phyloP scores from a whole-genome alignment of 2,797 vertebrate genomes.

The Diglossa cyanea region DNA sequence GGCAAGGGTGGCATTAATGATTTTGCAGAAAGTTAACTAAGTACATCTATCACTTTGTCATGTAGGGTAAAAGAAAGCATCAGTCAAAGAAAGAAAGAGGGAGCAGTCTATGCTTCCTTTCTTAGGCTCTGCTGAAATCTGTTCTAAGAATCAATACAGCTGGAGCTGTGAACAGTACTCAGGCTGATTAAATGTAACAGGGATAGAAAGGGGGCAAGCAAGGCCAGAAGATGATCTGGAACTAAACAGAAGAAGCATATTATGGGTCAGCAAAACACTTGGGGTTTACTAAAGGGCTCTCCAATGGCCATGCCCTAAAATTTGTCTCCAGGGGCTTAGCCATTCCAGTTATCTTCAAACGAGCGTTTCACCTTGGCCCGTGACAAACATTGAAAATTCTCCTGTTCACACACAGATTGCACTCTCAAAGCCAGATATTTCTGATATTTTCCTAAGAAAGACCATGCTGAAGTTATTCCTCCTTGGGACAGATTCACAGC shows the following conservation, averaged over 20 bases:
- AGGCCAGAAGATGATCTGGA: neutral
- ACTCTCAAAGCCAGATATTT: neutral
- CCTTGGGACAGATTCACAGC: neutral
- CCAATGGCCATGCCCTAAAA: neutral
- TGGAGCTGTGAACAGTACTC: slow-evolving; percentile 6
- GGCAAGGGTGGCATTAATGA: slow-evolving; percentile 70
- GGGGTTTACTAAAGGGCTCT: neutral
- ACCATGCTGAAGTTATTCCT: neutral
- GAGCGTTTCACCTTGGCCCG: neutral
- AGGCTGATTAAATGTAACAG: slow-evolving; percentile 48
- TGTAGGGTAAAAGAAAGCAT: slow-evolving; percentile 70
- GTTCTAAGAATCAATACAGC: slow-evolving; percentile 65
- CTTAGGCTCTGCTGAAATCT: slow-evolving; percentile 56
- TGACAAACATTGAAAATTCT: neutral
- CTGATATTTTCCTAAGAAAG: neutral
- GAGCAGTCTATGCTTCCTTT: slow-evolving; percentile 37
- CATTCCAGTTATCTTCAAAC: neutral
- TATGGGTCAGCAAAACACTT: neutral
- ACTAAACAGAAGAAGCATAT: neutral
- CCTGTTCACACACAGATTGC: neutral
- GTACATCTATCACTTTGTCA: slow-evolving; percentile 78
- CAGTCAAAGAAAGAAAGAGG: slow-evolving; percentile 67
- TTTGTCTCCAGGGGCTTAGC: neutral
- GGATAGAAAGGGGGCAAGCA: neutral
- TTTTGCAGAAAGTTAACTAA: slow-evolving; percentile 77